Percentiles rank a stretch among this genome's conserved stretches.
phyloP scores from a whole-genome alignment of 35 echinoderm and acorn worm species.

The Apostichopus californicus region DNA sequence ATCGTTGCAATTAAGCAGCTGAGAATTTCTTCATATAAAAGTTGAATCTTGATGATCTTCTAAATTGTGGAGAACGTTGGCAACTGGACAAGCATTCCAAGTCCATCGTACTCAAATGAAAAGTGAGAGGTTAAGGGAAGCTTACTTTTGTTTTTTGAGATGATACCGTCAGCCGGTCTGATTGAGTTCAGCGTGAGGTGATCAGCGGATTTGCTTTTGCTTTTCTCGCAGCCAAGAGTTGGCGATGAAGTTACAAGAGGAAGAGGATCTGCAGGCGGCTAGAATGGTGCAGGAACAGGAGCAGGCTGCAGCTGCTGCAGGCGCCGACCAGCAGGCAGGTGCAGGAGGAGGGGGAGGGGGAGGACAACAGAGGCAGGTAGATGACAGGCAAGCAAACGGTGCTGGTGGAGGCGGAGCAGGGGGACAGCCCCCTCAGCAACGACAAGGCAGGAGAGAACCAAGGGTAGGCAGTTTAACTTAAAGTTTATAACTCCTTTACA shows the following conservation, averaged over 20 bases:
- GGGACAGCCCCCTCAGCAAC: neutral
- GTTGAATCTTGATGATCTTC: too few species aligned
- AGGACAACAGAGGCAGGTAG: conserved; percentile 22
- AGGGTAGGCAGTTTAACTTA: neutral
- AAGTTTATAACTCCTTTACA: too few species aligned
- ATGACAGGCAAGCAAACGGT: conserved; percentile 16
- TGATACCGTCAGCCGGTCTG: too few species aligned
- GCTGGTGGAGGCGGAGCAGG: conserved; percentile 21
- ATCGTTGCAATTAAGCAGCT: too few species aligned
- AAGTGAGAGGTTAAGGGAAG: too few species aligned
- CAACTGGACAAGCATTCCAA: too few species aligned
- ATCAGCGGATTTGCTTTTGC: neutral
- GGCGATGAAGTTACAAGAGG: conserved; percentile 86
- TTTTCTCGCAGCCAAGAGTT: conserved; percentile 75
- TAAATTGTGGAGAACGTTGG: too few species aligned
- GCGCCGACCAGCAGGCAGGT: conserved; percentile 30
- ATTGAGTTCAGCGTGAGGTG: too few species aligned
- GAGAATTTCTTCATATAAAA: too few species aligned
- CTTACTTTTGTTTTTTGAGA: too few species aligned
- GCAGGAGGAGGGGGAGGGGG: conserved; percentile 34
- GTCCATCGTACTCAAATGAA: too few species aligned
- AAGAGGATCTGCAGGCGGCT: conserved; percentile 82
- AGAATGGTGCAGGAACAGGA: conserved; percentile 72
- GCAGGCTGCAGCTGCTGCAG: conserved; percentile 39
- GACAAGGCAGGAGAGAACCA: conserved; percentile 29